Conservation (phyloP, 2,888 invertebrate genomes). For the Hetaerina titia region DNA sequence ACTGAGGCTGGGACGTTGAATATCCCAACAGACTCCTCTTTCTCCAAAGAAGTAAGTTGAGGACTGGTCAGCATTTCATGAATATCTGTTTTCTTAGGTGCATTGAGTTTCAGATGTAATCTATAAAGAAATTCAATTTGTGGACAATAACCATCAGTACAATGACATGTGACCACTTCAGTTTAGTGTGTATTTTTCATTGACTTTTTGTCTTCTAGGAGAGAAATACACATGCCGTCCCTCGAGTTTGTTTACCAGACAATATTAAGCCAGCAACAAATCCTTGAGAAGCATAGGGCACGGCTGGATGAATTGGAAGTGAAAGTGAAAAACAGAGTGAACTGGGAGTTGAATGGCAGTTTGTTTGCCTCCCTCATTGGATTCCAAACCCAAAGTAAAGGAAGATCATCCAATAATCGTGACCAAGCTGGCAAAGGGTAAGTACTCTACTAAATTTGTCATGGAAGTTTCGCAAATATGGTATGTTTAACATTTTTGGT, state of each 20-base stretch:
- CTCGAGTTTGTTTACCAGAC: slow-evolving; percentile 52
- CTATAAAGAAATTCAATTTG: too few species aligned
- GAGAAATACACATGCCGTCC: slow-evolving; percentile 54
- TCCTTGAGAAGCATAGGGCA: slow-evolving; percentile 8
- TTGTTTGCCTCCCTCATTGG: neutral
- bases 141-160: too few species aligned
- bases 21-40: too few species aligned
- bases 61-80: too few species aligned
- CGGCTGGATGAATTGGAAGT: slow-evolving; percentile 37
- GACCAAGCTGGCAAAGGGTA: neutral
- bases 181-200: neutral
- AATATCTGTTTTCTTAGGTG: too few species aligned
- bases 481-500: too few species aligned
- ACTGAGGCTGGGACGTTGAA: too few species aligned
- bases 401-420: neutral
- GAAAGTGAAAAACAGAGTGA: neutral
- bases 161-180: too few species aligned
- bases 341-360: slow-evolving; percentile 10
- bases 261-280: slow-evolving; percentile 43
- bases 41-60: too few species aligned
- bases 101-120: too few species aligned
- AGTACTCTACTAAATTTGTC: neutral
- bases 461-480: neutral
- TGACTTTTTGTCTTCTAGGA: neutral
- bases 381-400: neutral